Base-by-base conservation (phyloP, 2,113 vertebrate species). In the Tachysurus vachellii region DNA sequence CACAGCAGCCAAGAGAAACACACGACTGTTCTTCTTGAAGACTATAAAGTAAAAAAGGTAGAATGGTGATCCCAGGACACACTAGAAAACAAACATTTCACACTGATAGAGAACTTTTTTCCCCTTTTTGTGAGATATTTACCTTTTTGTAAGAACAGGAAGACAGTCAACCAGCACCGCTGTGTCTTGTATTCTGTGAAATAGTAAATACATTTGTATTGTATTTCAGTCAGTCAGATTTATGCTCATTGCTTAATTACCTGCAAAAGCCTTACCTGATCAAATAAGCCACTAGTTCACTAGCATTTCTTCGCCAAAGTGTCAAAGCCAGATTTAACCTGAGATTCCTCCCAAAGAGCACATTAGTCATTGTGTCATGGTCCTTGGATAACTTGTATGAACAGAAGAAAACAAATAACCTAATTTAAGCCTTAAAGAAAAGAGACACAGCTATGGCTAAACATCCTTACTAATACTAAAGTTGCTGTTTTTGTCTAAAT, bases 61-160 rank as follows among this genome's bases (percentile, higher is more conserved):
- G 62, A 54, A 42, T 70, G 16, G 28, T 80, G 14, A 16, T 56
- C 76, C 19, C 31, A 57, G 26, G 31, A 28, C 13, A 64, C 5
- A 19, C 5, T 19, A 77, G 1, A 54, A 6, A 28, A 28, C 17
- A 77, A 54, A 50, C 26, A 82, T 6, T 19, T 28, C 47, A 82
- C 36, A 79, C 36, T 26, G 19, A 56, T 6, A 85, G 13, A 61
- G 44, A 44, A 23, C 44, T 47, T 47, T 6, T 47, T 3, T 47
- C 44, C 44, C 59, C 21, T 23, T 26, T 2, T 62, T 19, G 23
- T 26, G 8, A 21, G 9, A 66, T 1, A 93, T 91, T 91, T 95
- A 99, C 98, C 97, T 97, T 93, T 97, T 99, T 79, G 97, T 98
- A 92, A 99, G 95, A 80, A 99, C 94, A 91, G 98, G 98, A 93